phyloP scores from a whole-genome alignment of 2,797 vertebrate species.

The Ateles fusciceps region DNA sequence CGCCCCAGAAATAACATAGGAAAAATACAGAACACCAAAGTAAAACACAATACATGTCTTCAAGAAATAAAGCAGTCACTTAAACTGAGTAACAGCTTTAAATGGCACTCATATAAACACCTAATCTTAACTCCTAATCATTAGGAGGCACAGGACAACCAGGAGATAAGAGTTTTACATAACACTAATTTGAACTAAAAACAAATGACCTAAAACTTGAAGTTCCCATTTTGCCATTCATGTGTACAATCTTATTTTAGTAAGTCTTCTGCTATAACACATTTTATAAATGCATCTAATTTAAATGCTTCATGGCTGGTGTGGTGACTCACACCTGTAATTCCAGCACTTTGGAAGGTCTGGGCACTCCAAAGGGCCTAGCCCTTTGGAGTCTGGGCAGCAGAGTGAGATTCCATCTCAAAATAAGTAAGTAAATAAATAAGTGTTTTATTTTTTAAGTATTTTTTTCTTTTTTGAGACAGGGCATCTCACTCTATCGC shows the following conservation, averaged over 20 bases:
- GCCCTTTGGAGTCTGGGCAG: not conserved
- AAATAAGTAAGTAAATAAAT: not conserved
- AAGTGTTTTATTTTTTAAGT: not conserved
- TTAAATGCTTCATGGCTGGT: slow-evolving; percentile 61
- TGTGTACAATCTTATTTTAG: slow-evolving; percentile 59
- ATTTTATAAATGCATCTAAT: slow-evolving; percentile 69
- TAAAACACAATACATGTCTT: not conserved
- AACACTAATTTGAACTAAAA: slow-evolving; percentile 57
- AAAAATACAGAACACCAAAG: not conserved
- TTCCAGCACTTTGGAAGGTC: not conserved
- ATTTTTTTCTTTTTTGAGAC: not conserved
- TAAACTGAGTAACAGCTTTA: not conserved
- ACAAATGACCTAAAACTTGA: slow-evolving; percentile 60
- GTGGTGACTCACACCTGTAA: not conserved
- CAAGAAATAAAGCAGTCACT: not conserved
- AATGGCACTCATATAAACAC: not conserved
- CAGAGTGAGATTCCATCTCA: not conserved
- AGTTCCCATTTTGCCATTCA: slow-evolving; percentile 24
- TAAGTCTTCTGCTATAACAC: slow-evolving; percentile 59
- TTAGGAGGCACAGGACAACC: slow-evolving; percentile 9
- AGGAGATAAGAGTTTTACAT: not conserved
- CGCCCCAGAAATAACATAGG: not conserved
- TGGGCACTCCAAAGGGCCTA: too few relatives aligned
- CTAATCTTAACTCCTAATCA: not conserved
- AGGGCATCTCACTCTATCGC: not conserved